phyloP scores from a whole-genome alignment of 2,113 vertebrate species.

The Mandrillus leucophaeus region DNA sequence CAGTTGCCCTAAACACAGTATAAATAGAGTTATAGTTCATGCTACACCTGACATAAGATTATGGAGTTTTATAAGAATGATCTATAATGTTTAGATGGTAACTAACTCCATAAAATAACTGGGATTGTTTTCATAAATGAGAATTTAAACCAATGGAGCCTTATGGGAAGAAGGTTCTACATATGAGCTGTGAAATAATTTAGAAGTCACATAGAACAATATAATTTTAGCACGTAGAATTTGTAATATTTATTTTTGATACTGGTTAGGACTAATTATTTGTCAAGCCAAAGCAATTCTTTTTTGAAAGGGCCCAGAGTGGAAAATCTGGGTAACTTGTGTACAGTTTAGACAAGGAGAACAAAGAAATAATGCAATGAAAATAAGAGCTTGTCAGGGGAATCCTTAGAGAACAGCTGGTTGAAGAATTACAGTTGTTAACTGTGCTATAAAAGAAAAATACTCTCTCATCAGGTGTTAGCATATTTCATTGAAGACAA shows the following conservation, averaged over 20 bases:
- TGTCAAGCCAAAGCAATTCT: conserved; percentile 37
- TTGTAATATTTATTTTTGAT: conserved; percentile 43
- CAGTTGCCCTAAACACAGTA: background rate
- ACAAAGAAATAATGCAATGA: conserved; percentile 49
- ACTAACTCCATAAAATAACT: background rate
- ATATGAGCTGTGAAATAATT: background rate
- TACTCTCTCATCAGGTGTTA: conserved; percentile 10
- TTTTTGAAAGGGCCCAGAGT: conserved; percentile 44
- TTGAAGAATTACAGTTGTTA: conserved; percentile 6
- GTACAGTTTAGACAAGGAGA: conserved; percentile 44
- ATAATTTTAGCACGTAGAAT: background rate
- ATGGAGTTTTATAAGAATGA: background rate
- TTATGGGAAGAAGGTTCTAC: background rate
- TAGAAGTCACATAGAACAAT: background rate
- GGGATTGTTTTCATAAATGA: background rate
- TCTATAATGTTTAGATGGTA: background rate
- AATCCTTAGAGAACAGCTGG: conserved; percentile 30
- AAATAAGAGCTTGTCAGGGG: conserved; percentile 24
- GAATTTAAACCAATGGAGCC: background rate
- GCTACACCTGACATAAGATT: conserved; percentile 3
- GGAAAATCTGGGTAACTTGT: conserved; percentile 56
- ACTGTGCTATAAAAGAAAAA: background rate
- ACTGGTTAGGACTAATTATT: conserved; percentile 23
- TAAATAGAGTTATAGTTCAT: background rate
- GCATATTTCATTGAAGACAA: background rate